Conservation (phyloP, 2,888 invertebrate species). For the Epicampocera succincta region DNA sequence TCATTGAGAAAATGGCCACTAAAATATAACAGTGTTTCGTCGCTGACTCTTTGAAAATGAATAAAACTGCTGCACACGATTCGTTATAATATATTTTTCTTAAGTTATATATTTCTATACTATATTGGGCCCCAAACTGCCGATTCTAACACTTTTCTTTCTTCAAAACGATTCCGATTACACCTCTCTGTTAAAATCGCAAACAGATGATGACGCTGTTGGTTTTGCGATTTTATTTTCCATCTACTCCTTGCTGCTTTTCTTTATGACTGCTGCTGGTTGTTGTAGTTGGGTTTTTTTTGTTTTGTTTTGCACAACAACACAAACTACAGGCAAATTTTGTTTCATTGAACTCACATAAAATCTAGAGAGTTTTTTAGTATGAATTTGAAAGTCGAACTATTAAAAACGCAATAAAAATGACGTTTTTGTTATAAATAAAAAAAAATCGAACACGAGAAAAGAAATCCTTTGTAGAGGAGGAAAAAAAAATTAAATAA, state of each 20-base stretch:
- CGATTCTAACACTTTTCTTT: too few relatives aligned
- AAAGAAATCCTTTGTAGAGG: slow-evolving; percentile 10
- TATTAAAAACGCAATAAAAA: slow-evolving; percentile 65
- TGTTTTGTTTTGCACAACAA: slow-evolving; percentile 27
- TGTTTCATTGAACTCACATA: slow-evolving; percentile 66
- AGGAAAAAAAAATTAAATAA: background rate
- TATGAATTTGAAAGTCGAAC: slow-evolving; percentile 67
- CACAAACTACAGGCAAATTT: slow-evolving; percentile 32
- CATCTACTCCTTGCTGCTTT: slow-evolving; percentile 23
- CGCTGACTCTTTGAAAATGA: background rate
- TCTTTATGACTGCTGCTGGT: slow-evolving; percentile 36
- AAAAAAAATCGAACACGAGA: slow-evolving; percentile 1
- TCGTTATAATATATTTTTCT: too few relatives aligned
- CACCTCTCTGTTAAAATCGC: slow-evolving; percentile 1
- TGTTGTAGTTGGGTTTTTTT: slow-evolving; percentile 26
- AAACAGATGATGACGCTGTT: slow-evolving; percentile 44
- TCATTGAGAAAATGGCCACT: too few relatives aligned
- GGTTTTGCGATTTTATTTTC: slow-evolving; percentile 14
- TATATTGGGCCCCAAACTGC: too few relatives aligned
- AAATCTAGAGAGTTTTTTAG: slow-evolving; percentile 64
- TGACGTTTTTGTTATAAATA: slow-evolving; percentile 39
- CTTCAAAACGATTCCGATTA: background rate
- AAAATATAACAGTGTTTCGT: background rate
- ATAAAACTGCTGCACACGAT: background rate
- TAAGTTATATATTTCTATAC: too few relatives aligned